Conservation (phyloP, 2,113 vertebrate species). For the Trogon surrucura region DNA sequence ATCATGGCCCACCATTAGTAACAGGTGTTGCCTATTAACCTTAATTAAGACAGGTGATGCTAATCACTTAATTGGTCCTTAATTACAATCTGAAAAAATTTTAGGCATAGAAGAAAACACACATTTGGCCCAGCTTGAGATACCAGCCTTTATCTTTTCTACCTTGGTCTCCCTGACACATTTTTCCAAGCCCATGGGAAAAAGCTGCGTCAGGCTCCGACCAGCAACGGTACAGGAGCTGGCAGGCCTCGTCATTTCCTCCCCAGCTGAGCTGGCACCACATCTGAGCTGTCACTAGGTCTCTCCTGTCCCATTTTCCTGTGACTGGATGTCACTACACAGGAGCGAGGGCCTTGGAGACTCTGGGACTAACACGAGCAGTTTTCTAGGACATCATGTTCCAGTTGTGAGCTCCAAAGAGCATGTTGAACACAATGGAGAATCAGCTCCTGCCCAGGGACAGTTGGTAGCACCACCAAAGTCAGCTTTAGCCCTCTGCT, state of each 20-base stretch:
- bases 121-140: neutral
- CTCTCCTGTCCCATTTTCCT: conserved; percentile 53
- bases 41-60: conserved; percentile 1
- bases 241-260: neutral
- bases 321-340: neutral
- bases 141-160: neutral
- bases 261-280: neutral
- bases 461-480: neutral
- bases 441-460: neutral
- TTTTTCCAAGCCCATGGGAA: neutral
- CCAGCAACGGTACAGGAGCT: neutral
- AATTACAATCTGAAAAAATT: neutral
- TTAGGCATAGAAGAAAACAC: neutral
- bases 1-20: neutral
- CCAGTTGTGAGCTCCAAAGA: conserved; percentile 39
- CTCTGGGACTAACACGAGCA: neutral
- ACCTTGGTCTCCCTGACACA: neutral
- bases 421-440: rapidly evolving
- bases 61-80: neutral
- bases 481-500: neutral
- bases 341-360: neutral
- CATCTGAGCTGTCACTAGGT: neutral
- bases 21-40: neutral
- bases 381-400: conserved; percentile 62
- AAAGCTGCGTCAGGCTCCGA: neutral